Evolutionary conservation across 2,888 invertebrate genomes (phyloP), one percentile per base, ranked within the genome.

Genomic region (Meiosimyza platycephala): DNA sequence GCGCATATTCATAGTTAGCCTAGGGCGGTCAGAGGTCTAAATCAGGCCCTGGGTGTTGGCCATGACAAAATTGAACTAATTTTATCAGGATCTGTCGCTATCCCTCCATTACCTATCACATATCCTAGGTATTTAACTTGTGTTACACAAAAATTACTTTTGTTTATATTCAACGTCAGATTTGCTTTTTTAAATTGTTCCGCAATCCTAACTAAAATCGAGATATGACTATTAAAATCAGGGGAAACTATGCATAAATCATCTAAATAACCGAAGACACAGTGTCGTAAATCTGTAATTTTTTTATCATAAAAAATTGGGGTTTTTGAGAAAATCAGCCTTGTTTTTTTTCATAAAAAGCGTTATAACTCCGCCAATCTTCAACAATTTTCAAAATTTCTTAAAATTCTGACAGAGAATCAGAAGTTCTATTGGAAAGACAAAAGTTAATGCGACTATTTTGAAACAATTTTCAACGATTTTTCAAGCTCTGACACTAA

Each of bases 1-100:
- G n/a, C n/a, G n/a, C n/a, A n/a, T n/a, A n/a, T n/a, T n/a, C n/a
- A n/a, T n/a, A n/a, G n/a, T n/a, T n/a, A n/a, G n/a, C n/a, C n/a
- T n/a, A n/a, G n/a, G n/a, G n/a, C n/a, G n/a, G n/a, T n/a, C n/a
- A n/a, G n/a, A n/a, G n/a, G n/a, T n/a, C n/a, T n/a, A n/a, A n/a
- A n/a, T n/a, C n/a, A n/a, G n/a, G n/a, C n/a, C n/a, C n/a, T 76
- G 15, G 78, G 78, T 7, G 63, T 12, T 2, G 78, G 78, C 66
- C 71, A 75, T 12, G 67, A 16, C 6, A 63, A 4, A 6, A 72
- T 72, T 1, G 66, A 57, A 15, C 51, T 28, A 7, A 75, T 48
- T 54, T 74, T 72, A 0, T 69, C 70, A 13, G 74, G 68, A 16
- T 76, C 76, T 1, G 74, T 69, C 5, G 51, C 63, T n/a, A 78